Evolutionary conservation across 2,113 vertebrate genomes (phyloP).

Genomic region (Leucopsar rothschildi): DNA sequence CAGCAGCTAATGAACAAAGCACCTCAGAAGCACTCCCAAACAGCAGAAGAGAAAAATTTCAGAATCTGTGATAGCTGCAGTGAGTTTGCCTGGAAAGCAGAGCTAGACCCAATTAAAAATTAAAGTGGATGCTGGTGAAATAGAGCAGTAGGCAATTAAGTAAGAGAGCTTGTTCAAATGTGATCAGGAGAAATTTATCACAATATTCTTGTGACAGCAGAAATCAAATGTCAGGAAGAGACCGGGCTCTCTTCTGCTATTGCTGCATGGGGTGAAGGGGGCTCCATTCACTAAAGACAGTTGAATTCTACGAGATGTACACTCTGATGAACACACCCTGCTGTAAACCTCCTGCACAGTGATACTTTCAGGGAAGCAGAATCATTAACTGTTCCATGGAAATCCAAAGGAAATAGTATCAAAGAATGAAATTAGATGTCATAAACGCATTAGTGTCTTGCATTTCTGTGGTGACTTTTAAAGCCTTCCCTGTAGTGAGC

Average conservation of each 20-base stretch:
- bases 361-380: background rate
- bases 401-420: background rate
- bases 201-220: background rate
- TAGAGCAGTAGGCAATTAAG: background rate
- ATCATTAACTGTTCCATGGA: background rate
- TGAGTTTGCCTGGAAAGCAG: background rate
- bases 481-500: background rate
- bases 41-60: background rate
- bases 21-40: background rate
- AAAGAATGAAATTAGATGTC: background rate
- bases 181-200: background rate
- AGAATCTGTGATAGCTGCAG: background rate
- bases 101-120: background rate
- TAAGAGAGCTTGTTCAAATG: background rate
- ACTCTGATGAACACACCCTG: background rate
- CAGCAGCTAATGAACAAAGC: background rate
- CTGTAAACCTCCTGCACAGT: background rate
- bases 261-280: background rate
- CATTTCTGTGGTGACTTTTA: background rate
- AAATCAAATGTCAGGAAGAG: background rate
- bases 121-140: background rate
- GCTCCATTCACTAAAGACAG: background rate
- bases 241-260: background rate
- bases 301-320: background rate
- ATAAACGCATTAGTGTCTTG: background rate